Evolutionary conservation across 2,888 invertebrate genomes (phyloP).

Genomic region (Fragum fragum): DNA sequence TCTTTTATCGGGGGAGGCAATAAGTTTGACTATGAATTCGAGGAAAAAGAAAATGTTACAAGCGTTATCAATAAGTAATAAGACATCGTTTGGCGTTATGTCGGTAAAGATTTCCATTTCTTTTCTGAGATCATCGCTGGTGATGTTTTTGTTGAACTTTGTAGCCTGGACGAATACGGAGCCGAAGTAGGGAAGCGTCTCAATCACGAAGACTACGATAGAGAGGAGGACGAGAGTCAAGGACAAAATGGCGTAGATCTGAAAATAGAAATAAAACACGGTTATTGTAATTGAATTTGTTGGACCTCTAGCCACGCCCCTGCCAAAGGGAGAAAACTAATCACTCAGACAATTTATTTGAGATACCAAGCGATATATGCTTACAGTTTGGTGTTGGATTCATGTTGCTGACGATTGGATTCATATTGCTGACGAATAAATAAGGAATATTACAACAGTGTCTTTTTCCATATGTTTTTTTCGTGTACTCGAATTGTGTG

Average conservation of each 20-base stretch:
- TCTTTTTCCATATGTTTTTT: too few relatives aligned
- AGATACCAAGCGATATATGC: too few relatives aligned
- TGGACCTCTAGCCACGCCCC: too few relatives aligned
- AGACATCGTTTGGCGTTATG: constrained; percentile 64
- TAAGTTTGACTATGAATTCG: constrained; percentile 71
- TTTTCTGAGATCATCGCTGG: constrained; percentile 67
- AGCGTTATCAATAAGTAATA: constrained; percentile 72
- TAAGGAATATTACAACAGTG: too few relatives aligned
- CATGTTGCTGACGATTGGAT: too few relatives aligned
- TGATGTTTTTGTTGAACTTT: constrained; percentile 59
- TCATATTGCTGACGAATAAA: too few relatives aligned
- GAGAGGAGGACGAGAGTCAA: constrained; percentile 70
- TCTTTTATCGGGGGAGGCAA: constrained; percentile 70
- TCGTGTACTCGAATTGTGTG: too few relatives aligned
- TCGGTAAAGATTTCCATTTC: constrained; percentile 74
- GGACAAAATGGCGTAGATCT: constrained; percentile 71
- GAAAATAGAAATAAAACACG: constrained; percentile 52
- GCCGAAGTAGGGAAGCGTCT: constrained; percentile 74
- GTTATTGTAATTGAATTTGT: too few relatives aligned
- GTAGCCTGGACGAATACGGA: constrained; percentile 69
- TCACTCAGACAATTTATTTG: too few relatives aligned
- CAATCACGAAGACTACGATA: constrained; percentile 74
- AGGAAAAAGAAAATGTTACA: constrained; percentile 74
- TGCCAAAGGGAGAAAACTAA: too few relatives aligned
- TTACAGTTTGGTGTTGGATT: too few relatives aligned